These are phyloP conservation scores for Ophioninae sp. DNA, from an alignment of 2,888 invertebrate genomes.

Conservation along the genomic window DNA sequence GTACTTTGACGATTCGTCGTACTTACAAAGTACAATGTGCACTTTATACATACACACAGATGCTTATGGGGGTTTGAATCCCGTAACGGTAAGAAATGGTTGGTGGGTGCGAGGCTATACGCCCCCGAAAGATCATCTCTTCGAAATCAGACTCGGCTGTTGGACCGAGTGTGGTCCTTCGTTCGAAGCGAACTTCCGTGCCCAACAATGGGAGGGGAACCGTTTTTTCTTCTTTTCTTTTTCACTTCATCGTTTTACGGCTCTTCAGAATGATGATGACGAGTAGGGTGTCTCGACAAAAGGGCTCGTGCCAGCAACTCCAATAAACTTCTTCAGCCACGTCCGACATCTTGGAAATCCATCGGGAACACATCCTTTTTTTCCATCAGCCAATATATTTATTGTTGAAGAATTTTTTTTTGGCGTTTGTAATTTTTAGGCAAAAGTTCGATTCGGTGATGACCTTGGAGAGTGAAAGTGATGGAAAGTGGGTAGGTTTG, in stretches of 20 bases:
- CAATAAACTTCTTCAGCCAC: background rate
- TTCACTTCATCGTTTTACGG: constrained; percentile 16
- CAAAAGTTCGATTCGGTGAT: too few relatives aligned
- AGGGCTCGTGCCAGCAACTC: background rate
- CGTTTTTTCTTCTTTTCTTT: constrained; percentile 24
- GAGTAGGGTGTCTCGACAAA: constrained; percentile 25
- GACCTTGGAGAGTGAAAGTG: too few relatives aligned
- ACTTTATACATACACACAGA: background rate
- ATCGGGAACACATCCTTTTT: too few relatives aligned
- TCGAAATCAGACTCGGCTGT: constrained; percentile 51
- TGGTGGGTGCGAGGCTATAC: constrained; percentile 64
- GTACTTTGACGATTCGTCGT: constrained; percentile 64
- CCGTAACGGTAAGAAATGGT: constrained; percentile 70
- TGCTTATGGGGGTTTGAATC: constrained; percentile 43
- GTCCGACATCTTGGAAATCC: background rate
- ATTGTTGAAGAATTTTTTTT: too few relatives aligned
- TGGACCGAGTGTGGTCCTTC: constrained; percentile 31
- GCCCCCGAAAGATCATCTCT: constrained; percentile 77
- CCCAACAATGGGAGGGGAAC: constrained; percentile 33
- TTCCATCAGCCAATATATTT: too few relatives aligned
- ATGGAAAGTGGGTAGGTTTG: too few relatives aligned
- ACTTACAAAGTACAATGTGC: constrained; percentile 30
- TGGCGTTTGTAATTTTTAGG: too few relatives aligned
- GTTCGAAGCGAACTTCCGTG: constrained; percentile 37
- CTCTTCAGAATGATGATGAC: constrained; percentile 32